Base-by-base conservation (phyloP, 2,113 vertebrate species). In the Eretmochelys imbricata region DNA sequence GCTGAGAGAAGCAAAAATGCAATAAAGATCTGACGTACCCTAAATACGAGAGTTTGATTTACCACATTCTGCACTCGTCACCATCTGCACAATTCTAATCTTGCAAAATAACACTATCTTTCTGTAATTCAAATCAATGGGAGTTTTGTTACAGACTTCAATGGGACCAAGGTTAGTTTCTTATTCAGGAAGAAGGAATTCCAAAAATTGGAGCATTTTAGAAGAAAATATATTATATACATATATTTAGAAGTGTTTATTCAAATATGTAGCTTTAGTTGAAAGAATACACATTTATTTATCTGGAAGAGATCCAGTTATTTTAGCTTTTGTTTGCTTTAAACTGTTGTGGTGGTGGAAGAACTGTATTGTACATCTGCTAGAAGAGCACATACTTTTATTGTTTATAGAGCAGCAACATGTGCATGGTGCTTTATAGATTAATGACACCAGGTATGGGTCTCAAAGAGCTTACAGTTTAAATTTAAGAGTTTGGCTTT, bases 361-460 rank as follows among this genome's bases (percentile, higher is more conserved):
- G 91, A 96, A 7, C 5, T 42, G n/a, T 35, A 79, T 82, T 92
- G 38, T 51, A 81, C 80, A 76, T 84, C 72, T 35, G 94, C 81
- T 54, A 80, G 88, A 93, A 91, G 25, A 72, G 88, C 35, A 75
- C 8, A 35, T 80, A 42, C 80, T 86, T 95, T 59, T 38, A n/a
- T 65, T 83, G 72, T 94, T 93, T 13, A 1, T 19, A 92, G 80
- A 95, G 78, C 78, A 6, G 72, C n/a, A 75, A 94, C 80, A 2
- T 57, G 22, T 65, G 10, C 89, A 91, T 97, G 91, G 62, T 83
- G 53, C 87, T 93, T 97, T 97, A 57, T 42, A 94, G 96, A 96
- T 95, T 97, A 96, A 87, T 78, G 12, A 49, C 51, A 88, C 57
- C 53, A 65, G 1, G 87, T 91, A 19, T 84, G 88, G 89, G 19